These are phyloP conservation scores for Lepidocyrtinus sp. DNA, from an alignment of 2,888 invertebrate genomes.

Conservation along the genomic window DNA sequence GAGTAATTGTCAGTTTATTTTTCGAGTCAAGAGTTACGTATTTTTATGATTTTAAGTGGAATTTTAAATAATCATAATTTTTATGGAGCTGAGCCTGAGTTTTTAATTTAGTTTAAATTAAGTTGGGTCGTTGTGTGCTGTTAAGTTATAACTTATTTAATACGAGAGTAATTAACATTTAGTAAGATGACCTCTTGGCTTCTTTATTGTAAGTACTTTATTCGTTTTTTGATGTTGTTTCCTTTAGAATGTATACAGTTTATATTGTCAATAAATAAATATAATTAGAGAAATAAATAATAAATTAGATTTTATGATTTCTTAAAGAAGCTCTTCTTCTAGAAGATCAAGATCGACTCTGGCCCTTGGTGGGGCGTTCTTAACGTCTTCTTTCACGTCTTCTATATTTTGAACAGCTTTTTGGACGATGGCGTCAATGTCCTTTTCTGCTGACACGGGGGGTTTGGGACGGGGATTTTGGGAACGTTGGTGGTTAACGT, in stretches of 20 bases:
- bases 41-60: background rate
- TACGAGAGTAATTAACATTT: background rate
- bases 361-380: constrained; percentile 26
- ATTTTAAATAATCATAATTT: background rate
- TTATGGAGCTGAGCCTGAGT: no score
- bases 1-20: background rate
- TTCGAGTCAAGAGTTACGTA: background rate
- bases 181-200: background rate
- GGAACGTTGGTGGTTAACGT: no score
- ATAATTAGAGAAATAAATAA: background rate
- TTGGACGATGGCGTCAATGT: background rate
- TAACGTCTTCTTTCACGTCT: background rate
- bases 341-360: constrained; percentile 39
- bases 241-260: no score
- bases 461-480: no score
- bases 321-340: constrained; percentile 10
- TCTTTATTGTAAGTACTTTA: background rate
- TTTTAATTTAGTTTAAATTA: background rate
- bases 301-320: background rate
- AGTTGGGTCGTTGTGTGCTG: background rate
- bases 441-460: background rate
- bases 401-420: background rate
- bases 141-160: no score
- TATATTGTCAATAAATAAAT: background rate
- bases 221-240: background rate